These are phyloP conservation scores for Jordanella pulchra DNA, from an alignment of 2,797 vertebrate genomes.

Conservation along the genomic window DNA sequence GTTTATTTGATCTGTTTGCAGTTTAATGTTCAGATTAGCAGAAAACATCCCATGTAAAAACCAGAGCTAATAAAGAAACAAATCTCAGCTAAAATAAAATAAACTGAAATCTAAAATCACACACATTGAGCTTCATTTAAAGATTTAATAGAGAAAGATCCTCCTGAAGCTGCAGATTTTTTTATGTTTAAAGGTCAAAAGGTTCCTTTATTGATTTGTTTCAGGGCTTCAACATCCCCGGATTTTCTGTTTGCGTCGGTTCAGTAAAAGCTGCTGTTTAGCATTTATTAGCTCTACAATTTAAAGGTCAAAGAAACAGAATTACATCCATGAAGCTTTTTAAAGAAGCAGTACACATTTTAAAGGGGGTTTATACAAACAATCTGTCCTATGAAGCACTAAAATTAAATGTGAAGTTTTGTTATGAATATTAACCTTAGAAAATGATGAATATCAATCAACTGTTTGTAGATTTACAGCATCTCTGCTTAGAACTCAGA, in stretches of 20 bases:
- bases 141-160: no score
- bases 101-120: no score
- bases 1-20: background rate
- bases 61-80: no score
- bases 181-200: background rate
- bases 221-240: background rate
- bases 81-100: no score
- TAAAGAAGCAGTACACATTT: background rate
- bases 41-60: background rate
- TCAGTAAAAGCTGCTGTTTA: background rate
- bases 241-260: background rate
- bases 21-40: background rate
- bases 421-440: background rate
- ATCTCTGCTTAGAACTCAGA: background rate
- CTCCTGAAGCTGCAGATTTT: no score
- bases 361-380: background rate
- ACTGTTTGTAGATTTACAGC: background rate
- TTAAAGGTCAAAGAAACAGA: background rate
- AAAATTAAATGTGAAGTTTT: background rate
- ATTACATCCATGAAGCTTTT: background rate
- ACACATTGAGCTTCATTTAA: no score
- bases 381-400: background rate
- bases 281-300: background rate
- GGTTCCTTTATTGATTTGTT: background rate
- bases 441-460: background rate